Conservation (phyloP, 2,113 vertebrate species). For the Nyctibius bracteatus region DNA sequence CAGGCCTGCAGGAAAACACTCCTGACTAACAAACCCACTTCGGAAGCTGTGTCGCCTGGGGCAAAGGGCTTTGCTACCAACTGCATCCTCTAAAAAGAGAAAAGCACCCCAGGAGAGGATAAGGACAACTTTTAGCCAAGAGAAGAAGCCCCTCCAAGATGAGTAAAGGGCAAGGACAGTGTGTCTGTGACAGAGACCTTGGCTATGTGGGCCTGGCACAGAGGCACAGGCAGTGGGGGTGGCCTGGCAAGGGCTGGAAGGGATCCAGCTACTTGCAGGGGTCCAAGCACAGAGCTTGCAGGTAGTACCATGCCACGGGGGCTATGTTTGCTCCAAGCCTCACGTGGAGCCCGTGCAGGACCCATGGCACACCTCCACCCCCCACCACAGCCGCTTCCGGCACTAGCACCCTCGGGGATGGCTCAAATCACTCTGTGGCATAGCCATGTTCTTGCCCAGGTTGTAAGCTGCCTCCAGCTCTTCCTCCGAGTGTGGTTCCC, state of each 20-base stretch:
- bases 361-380: background rate
- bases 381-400: background rate
- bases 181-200: background rate
- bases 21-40: background rate
- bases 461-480: background rate
- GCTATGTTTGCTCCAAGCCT: background rate
- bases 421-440: background rate
- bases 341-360: background rate
- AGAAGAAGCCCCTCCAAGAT: background rate
- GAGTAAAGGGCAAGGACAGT: background rate
- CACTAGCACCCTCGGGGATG: accelerated
- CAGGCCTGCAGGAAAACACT: background rate
- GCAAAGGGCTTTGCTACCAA: background rate
- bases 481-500: accelerated
- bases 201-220: background rate
- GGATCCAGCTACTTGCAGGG: background rate
- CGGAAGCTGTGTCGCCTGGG: background rate
- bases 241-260: background rate
- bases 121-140: background rate
- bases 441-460: background rate
- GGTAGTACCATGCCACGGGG: accelerated
- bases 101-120: background rate
- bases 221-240: background rate
- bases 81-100: background rate
- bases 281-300: background rate